Evolutionary conservation across 2,888 invertebrate species (phyloP).

Genomic region (Athalia circularis): DNA sequence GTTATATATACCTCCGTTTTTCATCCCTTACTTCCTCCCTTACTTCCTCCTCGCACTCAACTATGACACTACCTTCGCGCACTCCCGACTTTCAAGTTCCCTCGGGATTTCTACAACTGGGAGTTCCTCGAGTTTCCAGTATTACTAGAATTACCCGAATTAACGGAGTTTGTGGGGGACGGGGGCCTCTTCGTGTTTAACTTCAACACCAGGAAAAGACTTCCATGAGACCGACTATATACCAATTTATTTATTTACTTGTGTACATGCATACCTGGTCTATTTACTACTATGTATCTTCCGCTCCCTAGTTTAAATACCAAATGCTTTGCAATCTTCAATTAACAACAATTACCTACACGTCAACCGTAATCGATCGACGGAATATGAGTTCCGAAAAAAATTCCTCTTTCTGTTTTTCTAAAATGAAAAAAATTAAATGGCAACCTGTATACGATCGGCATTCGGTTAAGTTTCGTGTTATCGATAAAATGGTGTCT

Average conservation of each 20-base stretch:
- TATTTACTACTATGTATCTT: not conserved
- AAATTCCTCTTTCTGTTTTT: no score
- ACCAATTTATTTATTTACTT: not conserved
- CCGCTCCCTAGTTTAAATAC: no score
- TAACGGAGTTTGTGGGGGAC: slow-evolving; percentile 32
- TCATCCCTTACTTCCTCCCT: no score
- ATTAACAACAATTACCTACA: slow-evolving; percentile 10
- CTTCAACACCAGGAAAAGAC: slow-evolving; percentile 25
- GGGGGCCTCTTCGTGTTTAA: slow-evolving; percentile 16
- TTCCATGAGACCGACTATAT: not conserved
- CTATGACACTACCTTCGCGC: not conserved
- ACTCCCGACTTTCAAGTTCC: not conserved
- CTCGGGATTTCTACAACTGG: slow-evolving; percentile 9
- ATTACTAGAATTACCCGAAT: slow-evolving; percentile 35
- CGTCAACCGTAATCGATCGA: no score
- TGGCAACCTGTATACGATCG: not conserved
- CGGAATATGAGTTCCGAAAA: no score
- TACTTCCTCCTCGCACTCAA: not conserved
- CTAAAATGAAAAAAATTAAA: not conserved
- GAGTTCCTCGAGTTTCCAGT: slow-evolving; percentile 23
- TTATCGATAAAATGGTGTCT: slow-evolving; percentile 22
- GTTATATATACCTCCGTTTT: not conserved
- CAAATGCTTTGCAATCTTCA: not conserved
- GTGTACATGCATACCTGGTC: not conserved
- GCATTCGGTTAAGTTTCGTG: not conserved